Evolutionary conservation across 2,888 invertebrate species (phyloP), one percentile per base, ranked within the genome.

Genomic region (Hypercompe scribonia): DNA sequence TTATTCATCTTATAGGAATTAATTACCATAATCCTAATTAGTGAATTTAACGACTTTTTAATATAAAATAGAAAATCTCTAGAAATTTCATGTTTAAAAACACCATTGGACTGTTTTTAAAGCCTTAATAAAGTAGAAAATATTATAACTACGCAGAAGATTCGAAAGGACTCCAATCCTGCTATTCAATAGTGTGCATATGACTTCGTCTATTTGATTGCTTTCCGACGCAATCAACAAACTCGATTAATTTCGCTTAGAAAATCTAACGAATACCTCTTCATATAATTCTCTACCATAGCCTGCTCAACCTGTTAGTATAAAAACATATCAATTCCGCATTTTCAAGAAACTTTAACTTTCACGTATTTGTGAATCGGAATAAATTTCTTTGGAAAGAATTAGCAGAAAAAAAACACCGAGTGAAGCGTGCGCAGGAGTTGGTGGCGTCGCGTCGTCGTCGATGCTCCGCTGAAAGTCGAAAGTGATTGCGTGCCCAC

Each of bases 401-500:
- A 80, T 80, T 73, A 65, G 76, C 75, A 84, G 84, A 85, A 86
- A 82, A 73, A 78, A 79, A 82, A 80, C 76, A 74, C 75, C 76
- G 74, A 67, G 74, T 74, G 72, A 64, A 77, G 79, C 79, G 76
- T 80, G 78, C 74, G 74, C 70, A 74, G 76, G 70, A 74, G 83
- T 82, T 81, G 83, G 79, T 80, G 71, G 75, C 84, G 80, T 77
- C 77, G 71, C 83, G 80, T 77, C 77, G 71, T 64, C 64, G 33
- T 33, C 63, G 58, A 82, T 81, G 83, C 81, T 81, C 76, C 68
- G 84, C 90, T 88, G 92, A 92, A 93, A 94, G 94, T 94, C 84
- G 93, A 94, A 95, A 94, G 95, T 94, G 92, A 89, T 94, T 89
- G 94, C 94, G 93, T 94, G 94, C 84, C 83, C 73, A 71, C 78